Conservation (phyloP, 2,888 invertebrate genomes). For the Allolobophora icterica region DNA sequence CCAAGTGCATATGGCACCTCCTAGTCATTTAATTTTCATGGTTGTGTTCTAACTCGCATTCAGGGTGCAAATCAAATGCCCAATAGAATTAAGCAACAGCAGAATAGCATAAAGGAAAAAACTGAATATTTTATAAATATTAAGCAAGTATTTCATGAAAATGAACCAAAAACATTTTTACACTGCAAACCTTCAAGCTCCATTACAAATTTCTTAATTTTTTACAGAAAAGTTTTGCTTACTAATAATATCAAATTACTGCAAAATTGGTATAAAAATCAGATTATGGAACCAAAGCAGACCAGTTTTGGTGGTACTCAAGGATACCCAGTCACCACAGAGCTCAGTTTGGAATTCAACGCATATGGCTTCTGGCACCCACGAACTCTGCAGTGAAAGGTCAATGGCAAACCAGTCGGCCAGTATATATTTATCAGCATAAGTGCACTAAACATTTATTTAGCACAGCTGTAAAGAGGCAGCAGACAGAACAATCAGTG, state of each 20-base stretch:
- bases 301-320: background rate
- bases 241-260: background rate
- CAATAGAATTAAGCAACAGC: background rate
- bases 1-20: background rate
- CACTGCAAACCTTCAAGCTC: background rate
- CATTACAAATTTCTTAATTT: background rate
- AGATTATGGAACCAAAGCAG: background rate
- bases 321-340: background rate
- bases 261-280: background rate
- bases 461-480: background rate
- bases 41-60: background rate
- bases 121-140: background rate
- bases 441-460: background rate
- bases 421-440: background rate
- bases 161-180: background rate
- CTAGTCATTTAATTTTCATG: background rate
- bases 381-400: too few relatives aligned
- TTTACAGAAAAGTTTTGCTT: background rate
- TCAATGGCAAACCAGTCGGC: too few relatives aligned
- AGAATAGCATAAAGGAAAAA: background rate
- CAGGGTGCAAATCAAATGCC: background rate
- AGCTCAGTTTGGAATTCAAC: background rate
- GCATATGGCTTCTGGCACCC: background rate
- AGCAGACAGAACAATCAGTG: background rate
- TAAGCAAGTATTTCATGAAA: background rate